Conservation (phyloP, 1,140 invertebrate species). For the Coenobita brevimanus region DNA sequence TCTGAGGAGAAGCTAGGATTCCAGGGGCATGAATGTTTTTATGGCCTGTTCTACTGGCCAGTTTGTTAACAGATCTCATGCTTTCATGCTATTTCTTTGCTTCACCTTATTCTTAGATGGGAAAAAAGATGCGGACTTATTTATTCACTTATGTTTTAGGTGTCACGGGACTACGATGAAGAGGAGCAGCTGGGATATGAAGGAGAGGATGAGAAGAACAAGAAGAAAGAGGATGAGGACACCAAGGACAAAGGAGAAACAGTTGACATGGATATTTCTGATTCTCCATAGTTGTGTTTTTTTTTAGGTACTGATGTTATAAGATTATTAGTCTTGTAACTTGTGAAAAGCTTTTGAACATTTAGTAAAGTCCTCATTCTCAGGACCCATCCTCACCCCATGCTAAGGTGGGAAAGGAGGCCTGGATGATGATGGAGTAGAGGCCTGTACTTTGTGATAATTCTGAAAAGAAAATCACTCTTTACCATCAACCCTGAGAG, state of each 20-base stretch:
- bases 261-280: constrained; percentile 60
- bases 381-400: too few species aligned
- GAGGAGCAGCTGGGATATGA: constrained; percentile 59
- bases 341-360: too few species aligned
- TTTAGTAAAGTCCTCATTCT: too few species aligned
- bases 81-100: neutral
- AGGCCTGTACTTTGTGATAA: too few species aligned
- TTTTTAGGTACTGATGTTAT: too few species aligned
- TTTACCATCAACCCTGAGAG: too few species aligned
- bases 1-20: too few species aligned
- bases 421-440: too few species aligned
- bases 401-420: too few species aligned
- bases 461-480: too few species aligned
- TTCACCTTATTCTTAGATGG: neutral
- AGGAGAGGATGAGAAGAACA: constrained; percentile 52
- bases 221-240: constrained; percentile 52
- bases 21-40: neutral
- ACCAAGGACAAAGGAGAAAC: constrained; percentile 57
- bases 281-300: constrained; percentile 29
- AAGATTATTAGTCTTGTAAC: too few species aligned
- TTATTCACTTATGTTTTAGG: constrained; percentile 17
- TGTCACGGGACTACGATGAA: constrained; percentile 59
- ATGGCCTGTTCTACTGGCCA: neutral
- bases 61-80: neutral
- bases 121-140: neutral